Percentiles rank a stretch among this genome's conserved stretches.
These are phyloP conservation scores for Abrostola tripartita DNA, from an alignment of 2,888 invertebrate species.

Conservation along the genomic window DNA sequence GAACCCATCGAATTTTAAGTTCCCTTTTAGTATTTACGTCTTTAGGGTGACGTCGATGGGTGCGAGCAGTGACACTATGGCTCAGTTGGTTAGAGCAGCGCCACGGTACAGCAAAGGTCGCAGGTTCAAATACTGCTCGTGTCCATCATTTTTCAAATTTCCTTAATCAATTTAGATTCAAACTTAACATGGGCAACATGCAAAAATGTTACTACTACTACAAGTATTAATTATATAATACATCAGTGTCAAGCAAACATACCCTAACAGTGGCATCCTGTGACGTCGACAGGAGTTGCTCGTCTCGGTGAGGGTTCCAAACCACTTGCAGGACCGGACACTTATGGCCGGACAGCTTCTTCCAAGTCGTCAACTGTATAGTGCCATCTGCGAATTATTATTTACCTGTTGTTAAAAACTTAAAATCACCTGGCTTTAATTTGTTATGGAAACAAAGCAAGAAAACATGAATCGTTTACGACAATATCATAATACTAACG, in stretches of 20 bases:
- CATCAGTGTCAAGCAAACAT: conserved; percentile 26
- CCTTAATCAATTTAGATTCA: no score
- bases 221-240: neutral
- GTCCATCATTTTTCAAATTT: no score
- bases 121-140: no score
- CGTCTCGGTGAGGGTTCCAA: conserved; percentile 92
- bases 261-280: conserved; percentile 92
- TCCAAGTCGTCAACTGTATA: conserved; percentile 67
- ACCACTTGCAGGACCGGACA: conserved; percentile 86
- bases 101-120: no score
- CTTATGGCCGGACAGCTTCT: conserved; percentile 84
- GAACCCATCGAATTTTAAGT: neutral
- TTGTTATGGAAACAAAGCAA: no score
- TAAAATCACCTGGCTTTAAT: no score
- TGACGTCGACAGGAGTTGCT: conserved; percentile 90
- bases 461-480: neutral
- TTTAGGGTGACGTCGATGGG: no score
- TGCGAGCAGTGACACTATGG: no score
- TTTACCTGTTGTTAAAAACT: no score
- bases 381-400: conserved; percentile 61
- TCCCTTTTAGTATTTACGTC: no score
- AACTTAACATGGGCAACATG: no score
- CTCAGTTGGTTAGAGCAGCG: no score
- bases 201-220: neutral
- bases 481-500: neutral